phyloP scores from a whole-genome alignment of 1,140 invertebrate species.

The Physella acuta region DNA sequence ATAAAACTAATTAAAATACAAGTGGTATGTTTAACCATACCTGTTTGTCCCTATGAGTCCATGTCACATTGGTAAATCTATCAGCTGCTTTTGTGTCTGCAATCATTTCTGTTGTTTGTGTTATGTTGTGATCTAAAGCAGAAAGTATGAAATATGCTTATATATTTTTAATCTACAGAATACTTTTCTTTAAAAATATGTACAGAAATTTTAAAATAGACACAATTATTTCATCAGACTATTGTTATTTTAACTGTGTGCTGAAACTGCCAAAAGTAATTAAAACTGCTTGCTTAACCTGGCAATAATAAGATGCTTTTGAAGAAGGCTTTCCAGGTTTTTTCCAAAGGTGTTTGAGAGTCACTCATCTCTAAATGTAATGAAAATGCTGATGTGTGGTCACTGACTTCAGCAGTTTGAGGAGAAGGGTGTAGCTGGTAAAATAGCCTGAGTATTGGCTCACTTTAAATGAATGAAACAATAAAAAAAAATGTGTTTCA shows the following conservation, averaged over 20 bases:
- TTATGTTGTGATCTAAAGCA: constrained; percentile 4
- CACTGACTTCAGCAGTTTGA: background rate
- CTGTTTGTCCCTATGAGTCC: background rate
- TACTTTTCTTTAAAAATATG: no score
- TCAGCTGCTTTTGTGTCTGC: background rate
- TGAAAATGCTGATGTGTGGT: constrained; percentile 5
- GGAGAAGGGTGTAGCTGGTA: background rate
- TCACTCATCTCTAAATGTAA: background rate
- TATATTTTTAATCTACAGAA: no score
- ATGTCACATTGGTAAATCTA: background rate
- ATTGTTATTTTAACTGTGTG: no score
- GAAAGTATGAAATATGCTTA: no score
- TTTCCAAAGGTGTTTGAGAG: background rate
- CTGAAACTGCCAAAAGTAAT: no score
- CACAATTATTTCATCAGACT: no score
- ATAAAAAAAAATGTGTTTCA: no score
- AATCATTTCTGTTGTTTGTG: background rate
- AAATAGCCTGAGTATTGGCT: background rate
- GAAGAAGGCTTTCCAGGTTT: constrained; percentile 1
- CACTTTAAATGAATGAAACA: no score
- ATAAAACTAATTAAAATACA: no score
- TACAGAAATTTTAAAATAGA: no score
- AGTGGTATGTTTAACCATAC: constrained; percentile 2
- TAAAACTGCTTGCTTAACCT: no score
- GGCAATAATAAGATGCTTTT: background rate